Evolutionary conservation across 2,888 invertebrate genomes (phyloP), one percentile per base, ranked within the genome.

Genomic region (Drosophila pullipes): DNA sequence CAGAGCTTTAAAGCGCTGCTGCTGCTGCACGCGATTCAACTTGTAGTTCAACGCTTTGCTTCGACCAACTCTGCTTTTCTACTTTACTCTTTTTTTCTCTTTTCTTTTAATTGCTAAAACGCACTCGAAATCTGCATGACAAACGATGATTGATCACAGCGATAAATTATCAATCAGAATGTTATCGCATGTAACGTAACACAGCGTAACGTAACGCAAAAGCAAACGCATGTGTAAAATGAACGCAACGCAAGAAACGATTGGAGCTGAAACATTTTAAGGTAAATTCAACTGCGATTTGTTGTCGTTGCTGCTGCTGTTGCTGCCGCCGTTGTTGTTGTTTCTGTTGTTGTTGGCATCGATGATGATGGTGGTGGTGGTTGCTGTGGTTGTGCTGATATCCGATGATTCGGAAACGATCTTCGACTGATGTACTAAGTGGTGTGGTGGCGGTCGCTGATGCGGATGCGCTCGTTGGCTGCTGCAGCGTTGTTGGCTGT

Each of bases 1-100:
- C 75, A 76, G 74, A 86, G 83, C 83, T 88, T 69, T 68, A 78
- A 77, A 80, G 69, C 78, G 65, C 65, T 47, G 47, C 25, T 47
- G 47, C 22, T 69, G 71, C 61, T 75, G 69, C 75, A 75, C 71
- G 69, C 83, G 64, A 76, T 81, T 78, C 62, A 80, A 84, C 87
- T 84, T 86, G 58, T 76, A 86, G 89, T 87, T 87, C 54, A 73
- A 89, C 87, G 89, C 89, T 63, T 72, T 75, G 83, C 89, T 85
- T 90, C 83, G 83, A 78, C 82, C 69, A 78, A 67, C 25, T 25
- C 47, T 47, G 47, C 47, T 47, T 47, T 47, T 47, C 70, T 68
- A 41, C 31, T 55, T 50, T 31, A 25, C 10, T 16, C 35, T 28
- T 10, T 54, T 25, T n/a, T 63, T n/a, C 10, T 31, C 39, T 25